Conservation (phyloP, 2,797 vertebrate genomes). For the Sebastiscus albofasciatus region DNA sequence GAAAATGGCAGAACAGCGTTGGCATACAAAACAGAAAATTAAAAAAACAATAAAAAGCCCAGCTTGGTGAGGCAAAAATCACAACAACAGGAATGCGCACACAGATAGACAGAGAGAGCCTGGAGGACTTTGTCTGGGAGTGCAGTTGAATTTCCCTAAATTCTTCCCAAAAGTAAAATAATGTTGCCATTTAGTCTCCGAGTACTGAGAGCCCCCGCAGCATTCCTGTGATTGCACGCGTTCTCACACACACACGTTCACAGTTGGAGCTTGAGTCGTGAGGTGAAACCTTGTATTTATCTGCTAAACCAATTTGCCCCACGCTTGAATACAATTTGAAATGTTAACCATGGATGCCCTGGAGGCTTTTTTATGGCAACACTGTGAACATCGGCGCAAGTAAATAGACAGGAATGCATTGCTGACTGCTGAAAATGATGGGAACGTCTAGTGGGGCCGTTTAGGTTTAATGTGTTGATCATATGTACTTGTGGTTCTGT, state of each 20-base stretch:
- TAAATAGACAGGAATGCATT: constrained; percentile 7
- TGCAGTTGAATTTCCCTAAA: constrained; percentile 55
- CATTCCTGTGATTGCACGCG: constrained; percentile 18
- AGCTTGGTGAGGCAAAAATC: background rate
- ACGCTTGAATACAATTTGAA: constrained; percentile 35
- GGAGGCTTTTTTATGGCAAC: constrained; percentile 22
- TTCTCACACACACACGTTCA: constrained; percentile 10
- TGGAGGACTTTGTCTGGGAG: constrained; percentile 36
- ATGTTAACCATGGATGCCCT: constrained; percentile 22
- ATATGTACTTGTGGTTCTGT: background rate
- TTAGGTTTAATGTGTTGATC: background rate
- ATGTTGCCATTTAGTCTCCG: constrained; percentile 54
- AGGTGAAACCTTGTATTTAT: constrained; percentile 57
- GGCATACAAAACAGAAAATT: constrained; percentile 44
- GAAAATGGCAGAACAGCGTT: constrained; percentile 16
- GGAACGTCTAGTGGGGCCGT: background rate
- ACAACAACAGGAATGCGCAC: background rate
- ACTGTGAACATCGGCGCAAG: constrained; percentile 2
- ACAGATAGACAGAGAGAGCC: constrained; percentile 1
- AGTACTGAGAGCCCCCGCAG: constrained; percentile 46
- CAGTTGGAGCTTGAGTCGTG: constrained; percentile 34
- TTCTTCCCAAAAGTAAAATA: constrained; percentile 61
- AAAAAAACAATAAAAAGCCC: constrained; percentile 33
- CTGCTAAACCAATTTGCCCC: constrained; percentile 53
- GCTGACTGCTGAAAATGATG: background rate